These are phyloP conservation scores for Oncorhynchus kisutch DNA, from an alignment of 2,113 vertebrate species.

Conservation along the genomic window DNA sequence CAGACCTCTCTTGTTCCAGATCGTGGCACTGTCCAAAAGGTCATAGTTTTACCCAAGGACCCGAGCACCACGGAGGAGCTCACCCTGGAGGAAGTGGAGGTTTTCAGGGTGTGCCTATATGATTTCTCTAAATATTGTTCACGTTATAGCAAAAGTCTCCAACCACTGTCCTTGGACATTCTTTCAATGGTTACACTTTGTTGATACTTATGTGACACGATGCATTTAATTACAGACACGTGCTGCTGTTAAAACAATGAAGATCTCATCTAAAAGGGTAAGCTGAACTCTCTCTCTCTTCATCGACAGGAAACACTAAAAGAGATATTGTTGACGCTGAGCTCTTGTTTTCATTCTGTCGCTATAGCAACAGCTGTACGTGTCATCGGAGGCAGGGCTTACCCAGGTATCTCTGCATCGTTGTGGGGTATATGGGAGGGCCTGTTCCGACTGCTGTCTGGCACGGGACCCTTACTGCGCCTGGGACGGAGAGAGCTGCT, in stretches of 20 bases:
- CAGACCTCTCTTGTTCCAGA: conserved; percentile 51
- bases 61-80: conserved; percentile 77
- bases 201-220: neutral
- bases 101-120: conserved; percentile 73
- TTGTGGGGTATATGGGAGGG: conserved; percentile 78
- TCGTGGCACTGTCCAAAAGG: conserved; percentile 82
- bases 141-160: neutral
- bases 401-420: conserved; percentile 84
- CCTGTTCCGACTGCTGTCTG: conserved; percentile 84
- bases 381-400: conserved; percentile 80
- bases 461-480: conserved; percentile 84
- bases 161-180: neutral
- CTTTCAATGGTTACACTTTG: neutral
- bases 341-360: conserved; percentile 26
- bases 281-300: neutral
- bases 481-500: conserved; percentile 82
- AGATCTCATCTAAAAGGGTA: conserved; percentile 84
- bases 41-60: conserved; percentile 81
- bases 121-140: neutral
- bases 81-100: conserved; percentile 81
- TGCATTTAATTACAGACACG: conserved; percentile 61
- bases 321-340: neutral
- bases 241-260: conserved; percentile 80
- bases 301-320: neutral
- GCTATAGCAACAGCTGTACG: conserved; percentile 83